phyloP scores from a whole-genome alignment of 2,797 vertebrate genomes.

The Siniperca scherzeri region DNA sequence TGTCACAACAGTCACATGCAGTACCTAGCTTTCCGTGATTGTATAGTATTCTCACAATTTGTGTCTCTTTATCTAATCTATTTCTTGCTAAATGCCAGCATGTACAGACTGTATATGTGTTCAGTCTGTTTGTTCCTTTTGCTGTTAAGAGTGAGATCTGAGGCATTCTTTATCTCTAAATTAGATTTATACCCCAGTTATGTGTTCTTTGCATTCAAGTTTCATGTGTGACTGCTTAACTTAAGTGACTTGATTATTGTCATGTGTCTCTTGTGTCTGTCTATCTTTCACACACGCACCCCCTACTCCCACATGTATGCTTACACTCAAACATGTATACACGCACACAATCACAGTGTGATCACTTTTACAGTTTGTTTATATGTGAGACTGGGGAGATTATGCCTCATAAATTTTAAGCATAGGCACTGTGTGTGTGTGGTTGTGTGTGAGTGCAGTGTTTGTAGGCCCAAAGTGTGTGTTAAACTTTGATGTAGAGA shows the following conservation, averaged over 20 bases:
- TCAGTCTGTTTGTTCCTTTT: constrained; percentile 1
- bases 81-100: constrained; percentile 6
- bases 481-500: constrained; percentile 49
- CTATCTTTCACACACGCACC: constrained; percentile 34
- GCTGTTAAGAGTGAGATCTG: constrained; percentile 30
- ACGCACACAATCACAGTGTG: constrained; percentile 25
- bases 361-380: constrained; percentile 64
- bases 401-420: constrained; percentile 52
- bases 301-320: constrained; percentile 7
- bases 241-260: constrained; percentile 64
- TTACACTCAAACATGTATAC: not conserved
- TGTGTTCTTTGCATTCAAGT: constrained; percentile 39
- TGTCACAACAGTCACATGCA: constrained; percentile 9
- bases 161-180: constrained; percentile 26
- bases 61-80: not conserved
- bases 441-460: constrained; percentile 16
- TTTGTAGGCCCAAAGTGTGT: constrained; percentile 53
- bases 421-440: constrained; percentile 26
- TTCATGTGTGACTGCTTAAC: constrained; percentile 53
- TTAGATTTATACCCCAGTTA: constrained; percentile 48
- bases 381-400: constrained; percentile 45
- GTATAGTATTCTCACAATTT: not conserved
- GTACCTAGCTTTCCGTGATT: not conserved
- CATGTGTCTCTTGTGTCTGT: constrained; percentile 56
- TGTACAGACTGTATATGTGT: not conserved